Conservation (phyloP, 2,888 invertebrate genomes). For the Parnassius orleans region DNA sequence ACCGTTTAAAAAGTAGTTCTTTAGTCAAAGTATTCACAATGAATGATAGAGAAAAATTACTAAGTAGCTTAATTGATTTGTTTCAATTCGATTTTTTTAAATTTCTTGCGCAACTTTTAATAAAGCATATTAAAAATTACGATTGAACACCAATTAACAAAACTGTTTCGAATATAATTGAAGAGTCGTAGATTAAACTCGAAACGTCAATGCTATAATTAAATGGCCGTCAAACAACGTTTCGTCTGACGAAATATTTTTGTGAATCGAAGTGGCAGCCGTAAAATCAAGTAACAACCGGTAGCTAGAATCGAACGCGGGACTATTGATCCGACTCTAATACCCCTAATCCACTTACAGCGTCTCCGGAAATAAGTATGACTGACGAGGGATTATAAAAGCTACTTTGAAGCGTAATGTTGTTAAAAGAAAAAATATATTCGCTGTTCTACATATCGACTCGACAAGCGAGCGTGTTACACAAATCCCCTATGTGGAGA, state of each 20-base stretch:
- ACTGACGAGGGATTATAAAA: constrained; percentile 65
- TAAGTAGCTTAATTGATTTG: too few species aligned
- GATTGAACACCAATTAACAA: constrained; percentile 6
- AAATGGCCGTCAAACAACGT: constrained; percentile 8
- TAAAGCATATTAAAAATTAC: not conserved
- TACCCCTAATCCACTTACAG: constrained; percentile 69
- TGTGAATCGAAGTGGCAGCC: constrained; percentile 21
- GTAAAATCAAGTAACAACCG: constrained; percentile 35
- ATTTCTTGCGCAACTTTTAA: not conserved
- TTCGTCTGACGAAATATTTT: constrained; percentile 16
- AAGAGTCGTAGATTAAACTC: not conserved
- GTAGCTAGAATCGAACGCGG: constrained; percentile 40
- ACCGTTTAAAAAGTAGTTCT: too few species aligned
- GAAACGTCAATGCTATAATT: constrained; percentile 15
- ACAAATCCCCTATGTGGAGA: too few species aligned
- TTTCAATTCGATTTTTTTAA: too few species aligned
- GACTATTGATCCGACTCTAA: constrained; percentile 67
- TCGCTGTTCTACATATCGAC: not conserved
- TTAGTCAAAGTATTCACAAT: too few species aligned
- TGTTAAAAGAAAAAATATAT: constrained; percentile 27
- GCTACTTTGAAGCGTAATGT: constrained; percentile 32
- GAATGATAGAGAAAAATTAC: too few species aligned
- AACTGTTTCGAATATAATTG: not conserved
- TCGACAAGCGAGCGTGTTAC: too few species aligned
- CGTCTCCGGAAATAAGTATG: constrained; percentile 65